These are phyloP conservation scores for Diplazon laetatorius DNA, from an alignment of 2,888 invertebrate species.

Conservation along the genomic window DNA sequence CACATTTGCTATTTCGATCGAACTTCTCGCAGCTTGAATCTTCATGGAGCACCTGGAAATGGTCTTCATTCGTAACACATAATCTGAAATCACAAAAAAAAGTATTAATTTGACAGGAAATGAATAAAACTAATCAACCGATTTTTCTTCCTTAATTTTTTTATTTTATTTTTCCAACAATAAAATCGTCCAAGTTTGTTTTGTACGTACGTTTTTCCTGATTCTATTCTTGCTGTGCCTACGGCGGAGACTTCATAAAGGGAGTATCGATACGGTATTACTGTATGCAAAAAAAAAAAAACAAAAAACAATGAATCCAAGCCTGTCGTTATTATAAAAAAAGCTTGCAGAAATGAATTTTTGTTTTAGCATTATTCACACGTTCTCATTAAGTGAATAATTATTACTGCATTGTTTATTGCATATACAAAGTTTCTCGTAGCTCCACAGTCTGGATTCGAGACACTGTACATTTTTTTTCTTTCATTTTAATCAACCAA, in stretches of 20 bases:
- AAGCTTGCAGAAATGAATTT: slow-evolving; percentile 41
- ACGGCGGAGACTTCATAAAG: slow-evolving; percentile 50
- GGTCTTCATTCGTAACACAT: neutral
- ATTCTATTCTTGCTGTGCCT: slow-evolving; percentile 45
- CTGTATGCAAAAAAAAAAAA: slow-evolving; percentile 33
- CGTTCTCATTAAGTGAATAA: slow-evolving; percentile 3
- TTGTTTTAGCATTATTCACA: slow-evolving; percentile 9
- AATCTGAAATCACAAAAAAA: neutral
- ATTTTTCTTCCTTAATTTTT: too few species aligned
- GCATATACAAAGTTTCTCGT: slow-evolving; percentile 42
- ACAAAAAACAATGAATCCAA: neutral
- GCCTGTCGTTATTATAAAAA: slow-evolving; percentile 11
- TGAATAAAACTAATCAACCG: neutral
- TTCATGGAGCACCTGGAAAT: neutral
- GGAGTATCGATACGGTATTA: slow-evolving; percentile 50
- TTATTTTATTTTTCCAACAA: neutral
- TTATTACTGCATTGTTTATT: slow-evolving; percentile 49
- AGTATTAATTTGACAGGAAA: neutral
- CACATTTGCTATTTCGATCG: too few species aligned
- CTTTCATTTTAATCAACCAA: too few species aligned
- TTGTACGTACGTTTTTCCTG: slow-evolving; percentile 1
- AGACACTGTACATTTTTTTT: slow-evolving; percentile 1
- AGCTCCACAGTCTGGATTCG: slow-evolving; percentile 25
- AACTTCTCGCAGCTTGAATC: neutral
- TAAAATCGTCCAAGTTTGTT: neutral